Conservation (phyloP, 2,113 vertebrate species). For the Peromyscus polionotus region DNA sequence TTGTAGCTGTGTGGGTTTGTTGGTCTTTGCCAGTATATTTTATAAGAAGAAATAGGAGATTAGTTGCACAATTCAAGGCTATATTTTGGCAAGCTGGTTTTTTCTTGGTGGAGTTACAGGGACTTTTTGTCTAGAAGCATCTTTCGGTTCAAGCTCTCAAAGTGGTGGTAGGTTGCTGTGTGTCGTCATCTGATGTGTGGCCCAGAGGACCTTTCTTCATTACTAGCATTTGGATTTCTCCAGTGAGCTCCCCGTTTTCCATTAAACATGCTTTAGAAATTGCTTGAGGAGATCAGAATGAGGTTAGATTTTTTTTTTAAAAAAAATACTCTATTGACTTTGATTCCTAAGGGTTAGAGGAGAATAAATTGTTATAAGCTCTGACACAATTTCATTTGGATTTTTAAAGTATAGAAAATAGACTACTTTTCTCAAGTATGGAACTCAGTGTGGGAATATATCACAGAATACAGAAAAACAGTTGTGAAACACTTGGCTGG, state of each 20-base stretch:
- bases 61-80: conserved; percentile 62
- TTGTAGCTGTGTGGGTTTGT: conserved; percentile 71
- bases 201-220: neutral
- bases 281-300: conserved; percentile 42
- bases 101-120: conserved; percentile 55
- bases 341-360: conserved; percentile 40
- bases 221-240: conserved; percentile 49
- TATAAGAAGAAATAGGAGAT: conserved; percentile 76
- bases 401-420: conserved; percentile 50
- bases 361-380: neutral
- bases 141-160: conserved; percentile 34
- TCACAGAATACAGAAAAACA: conserved; percentile 20
- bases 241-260: neutral
- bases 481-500: conserved; percentile 10
- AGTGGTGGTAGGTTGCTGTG: neutral
- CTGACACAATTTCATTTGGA: conserved; percentile 34
- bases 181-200: conserved; percentile 33
- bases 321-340: conserved; percentile 22
- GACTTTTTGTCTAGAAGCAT: conserved; percentile 51
- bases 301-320: neutral
- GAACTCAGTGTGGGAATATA: neutral
- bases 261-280: neutral
- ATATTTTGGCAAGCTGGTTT: conserved; percentile 70
- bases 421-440: conserved; percentile 4
- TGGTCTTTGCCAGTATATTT: conserved; percentile 76